phyloP scores from a whole-genome alignment of 2,113 vertebrate species.

The Xenopus tropicalis region DNA sequence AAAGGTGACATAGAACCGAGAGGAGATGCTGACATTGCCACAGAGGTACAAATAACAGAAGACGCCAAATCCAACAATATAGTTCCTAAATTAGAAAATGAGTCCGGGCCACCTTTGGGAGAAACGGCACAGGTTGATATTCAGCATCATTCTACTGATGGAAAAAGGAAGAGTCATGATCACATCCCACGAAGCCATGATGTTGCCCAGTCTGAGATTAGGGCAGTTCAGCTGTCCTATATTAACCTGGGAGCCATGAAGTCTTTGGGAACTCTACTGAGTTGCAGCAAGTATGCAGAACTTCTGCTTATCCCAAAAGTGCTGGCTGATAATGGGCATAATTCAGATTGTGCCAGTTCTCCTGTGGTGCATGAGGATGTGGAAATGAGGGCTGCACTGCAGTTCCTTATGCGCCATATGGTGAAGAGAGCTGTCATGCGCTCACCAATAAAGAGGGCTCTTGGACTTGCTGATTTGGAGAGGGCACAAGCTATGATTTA shows the following conservation, averaged over 20 bases:
- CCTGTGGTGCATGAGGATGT: slow-evolving; percentile 85
- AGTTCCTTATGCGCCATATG: slow-evolving; percentile 97
- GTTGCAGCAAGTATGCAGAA: slow-evolving; percentile 95
- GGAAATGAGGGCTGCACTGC: slow-evolving; percentile 88
- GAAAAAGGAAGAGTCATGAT: slow-evolving; percentile 76
- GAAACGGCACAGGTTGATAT: slow-evolving; percentile 59
- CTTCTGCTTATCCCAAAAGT: slow-evolving; percentile 91
- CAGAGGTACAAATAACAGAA: slow-evolving; percentile 76
- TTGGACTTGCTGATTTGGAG: slow-evolving; percentile 90
- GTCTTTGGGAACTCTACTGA: slow-evolving; percentile 87
- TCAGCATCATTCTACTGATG: slow-evolving; percentile 68
- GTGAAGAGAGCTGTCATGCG: slow-evolving; percentile 94
- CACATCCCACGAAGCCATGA: slow-evolving; percentile 70
- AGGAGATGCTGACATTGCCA: slow-evolving; percentile 57
- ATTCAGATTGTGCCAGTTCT: slow-evolving; percentile 79
- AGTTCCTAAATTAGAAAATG: slow-evolving; percentile 76
- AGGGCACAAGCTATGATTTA: slow-evolving; percentile 95
- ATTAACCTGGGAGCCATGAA: slow-evolving; percentile 97
- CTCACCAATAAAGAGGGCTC: slow-evolving; percentile 86
- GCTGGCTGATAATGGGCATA: slow-evolving; percentile 85
- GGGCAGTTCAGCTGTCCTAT: slow-evolving; percentile 91
- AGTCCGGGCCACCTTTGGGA: slow-evolving; percentile 72
- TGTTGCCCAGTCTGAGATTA: slow-evolving; percentile 81
- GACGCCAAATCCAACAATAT: slow-evolving; percentile 72
- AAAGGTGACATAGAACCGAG: slow-evolving; percentile 72